Base-by-base conservation (phyloP, 2,888 invertebrate genomes). In the Lasioglossum vierecki region DNA sequence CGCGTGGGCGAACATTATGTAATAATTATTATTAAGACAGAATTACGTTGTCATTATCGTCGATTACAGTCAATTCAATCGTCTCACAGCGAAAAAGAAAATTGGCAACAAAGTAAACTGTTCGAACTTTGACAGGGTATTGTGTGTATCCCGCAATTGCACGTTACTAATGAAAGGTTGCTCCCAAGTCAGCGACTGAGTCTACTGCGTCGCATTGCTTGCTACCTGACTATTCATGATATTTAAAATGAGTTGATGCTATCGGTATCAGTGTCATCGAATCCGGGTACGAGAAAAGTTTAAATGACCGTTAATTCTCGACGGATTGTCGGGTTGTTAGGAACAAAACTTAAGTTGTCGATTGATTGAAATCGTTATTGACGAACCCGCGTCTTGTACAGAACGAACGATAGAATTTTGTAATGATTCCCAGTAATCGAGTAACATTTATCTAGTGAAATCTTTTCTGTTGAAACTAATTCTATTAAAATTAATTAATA, bases 131-230 rank as follows among this genome's bases (percentile, higher is more conserved):
- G 44, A 79, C 79, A 49, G 30, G 22, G 35, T 60, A 74, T 41
- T 60, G 60, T 70, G 39, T n/a, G 26, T 26, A 76, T 41, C 57
- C 60, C 39, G 63, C 71, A 86, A 83, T 80, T 82, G 83, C 79
- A 11, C 39, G 71, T 49, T 53, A 39, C 46, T 79, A 84, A 86
- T 76, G 80, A 82, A 80, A 73, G 79, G 78, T 83, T 78, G 53
- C 41, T 63, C 35, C 26, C 41, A 53, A 79, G 57, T 60, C 30
- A 44, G 71, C 76, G 75, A 72, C 82, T 76, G 13, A 79, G 66
- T 74, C 39, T 41, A 35, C 72, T 68, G 60, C 63, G 68, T 70
- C 60, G 71, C 83, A 46, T 11, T 11, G 44, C 44, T 44, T 49
- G 75, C 60, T 76, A 53, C 66, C 77, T 74, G 39, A 70, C 68